phyloP scores from a whole-genome alignment of 1,140 invertebrate species.

The Pomacea maculata region DNA sequence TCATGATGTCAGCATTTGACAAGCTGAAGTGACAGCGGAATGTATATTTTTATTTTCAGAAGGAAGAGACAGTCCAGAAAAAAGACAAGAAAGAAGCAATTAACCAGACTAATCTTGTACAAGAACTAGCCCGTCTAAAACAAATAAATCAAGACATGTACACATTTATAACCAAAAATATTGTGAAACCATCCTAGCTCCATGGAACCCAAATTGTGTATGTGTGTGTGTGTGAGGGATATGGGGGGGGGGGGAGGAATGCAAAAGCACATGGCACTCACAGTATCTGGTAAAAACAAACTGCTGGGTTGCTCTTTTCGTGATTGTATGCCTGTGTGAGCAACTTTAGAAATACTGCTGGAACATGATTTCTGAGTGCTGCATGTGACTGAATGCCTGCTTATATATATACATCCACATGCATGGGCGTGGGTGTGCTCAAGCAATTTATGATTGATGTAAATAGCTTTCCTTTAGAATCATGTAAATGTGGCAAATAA shows the following conservation, averaged over 20 bases:
- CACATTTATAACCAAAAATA: constrained; percentile 1
- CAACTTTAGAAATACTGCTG: too few species aligned
- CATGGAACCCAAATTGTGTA: neutral
- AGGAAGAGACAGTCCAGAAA: neutral
- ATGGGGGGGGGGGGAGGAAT: neutral
- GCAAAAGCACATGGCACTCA: neutral
- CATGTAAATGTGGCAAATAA: too few species aligned
- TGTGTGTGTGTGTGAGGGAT: constrained; percentile 1
- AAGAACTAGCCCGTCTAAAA: constrained; percentile 12
- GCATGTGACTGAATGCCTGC: too few species aligned
- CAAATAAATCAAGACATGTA: constrained; percentile 18
- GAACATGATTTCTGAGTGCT: too few species aligned
- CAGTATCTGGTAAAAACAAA: neutral
- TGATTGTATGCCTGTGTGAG: too few species aligned
- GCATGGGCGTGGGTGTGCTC: too few species aligned
- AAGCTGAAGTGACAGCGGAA: too few species aligned
- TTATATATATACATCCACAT: too few species aligned
- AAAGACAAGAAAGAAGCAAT: neutral
- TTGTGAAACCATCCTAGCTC: neutral
- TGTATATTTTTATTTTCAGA: neutral
- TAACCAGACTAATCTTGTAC: neutral
- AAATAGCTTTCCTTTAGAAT: too few species aligned
- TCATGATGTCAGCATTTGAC: neutral
- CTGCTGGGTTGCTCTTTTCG: too few species aligned
- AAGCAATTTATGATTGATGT: too few species aligned